These are phyloP conservation scores for Trichogramma evanescens DNA, from an alignment of 2,888 invertebrate species.

Conservation along the genomic window DNA sequence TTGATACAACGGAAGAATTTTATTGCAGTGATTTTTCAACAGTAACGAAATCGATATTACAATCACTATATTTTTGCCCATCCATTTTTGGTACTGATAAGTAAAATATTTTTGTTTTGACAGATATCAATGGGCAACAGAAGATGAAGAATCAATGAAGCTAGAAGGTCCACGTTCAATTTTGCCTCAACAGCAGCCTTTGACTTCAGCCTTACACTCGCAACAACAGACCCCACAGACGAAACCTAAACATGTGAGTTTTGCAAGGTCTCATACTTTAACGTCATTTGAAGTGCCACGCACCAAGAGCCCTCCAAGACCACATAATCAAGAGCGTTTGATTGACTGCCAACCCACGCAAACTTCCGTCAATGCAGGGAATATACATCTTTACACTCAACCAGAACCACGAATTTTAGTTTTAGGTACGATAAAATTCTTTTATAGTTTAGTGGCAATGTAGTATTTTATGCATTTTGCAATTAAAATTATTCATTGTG, in stretches of 20 bases:
- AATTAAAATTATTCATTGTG: neutral
- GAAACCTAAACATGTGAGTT: constrained; percentile 84
- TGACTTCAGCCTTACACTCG: neutral
- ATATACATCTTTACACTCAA: constrained; percentile 33
- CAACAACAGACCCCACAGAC: constrained; percentile 40
- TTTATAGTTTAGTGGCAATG: neutral
- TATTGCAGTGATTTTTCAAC: neutral
- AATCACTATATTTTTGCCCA: too few species aligned
- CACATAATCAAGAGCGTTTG: constrained; percentile 47
- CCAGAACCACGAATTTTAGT: constrained; percentile 45
- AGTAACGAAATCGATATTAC: neutral
- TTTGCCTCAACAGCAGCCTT: constrained; percentile 31
- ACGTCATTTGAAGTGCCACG: constrained; percentile 67
- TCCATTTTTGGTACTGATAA: too few species aligned
- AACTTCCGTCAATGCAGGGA: constrained; percentile 31
- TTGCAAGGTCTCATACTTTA: constrained; percentile 79
- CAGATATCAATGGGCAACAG: constrained; percentile 68
- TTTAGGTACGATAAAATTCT: constrained; percentile 37
- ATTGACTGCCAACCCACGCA: constrained; percentile 45
- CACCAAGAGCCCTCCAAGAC: constrained; percentile 49
- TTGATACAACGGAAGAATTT: neutral
- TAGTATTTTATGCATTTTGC: neutral
- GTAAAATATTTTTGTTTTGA: too few species aligned
- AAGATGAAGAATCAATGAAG: constrained; percentile 66
- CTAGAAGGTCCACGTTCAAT: constrained; percentile 63